These are phyloP conservation scores for Drosophila nr. fundita DNA, from an alignment of 2,888 invertebrate genomes.

Conservation along the genomic window DNA sequence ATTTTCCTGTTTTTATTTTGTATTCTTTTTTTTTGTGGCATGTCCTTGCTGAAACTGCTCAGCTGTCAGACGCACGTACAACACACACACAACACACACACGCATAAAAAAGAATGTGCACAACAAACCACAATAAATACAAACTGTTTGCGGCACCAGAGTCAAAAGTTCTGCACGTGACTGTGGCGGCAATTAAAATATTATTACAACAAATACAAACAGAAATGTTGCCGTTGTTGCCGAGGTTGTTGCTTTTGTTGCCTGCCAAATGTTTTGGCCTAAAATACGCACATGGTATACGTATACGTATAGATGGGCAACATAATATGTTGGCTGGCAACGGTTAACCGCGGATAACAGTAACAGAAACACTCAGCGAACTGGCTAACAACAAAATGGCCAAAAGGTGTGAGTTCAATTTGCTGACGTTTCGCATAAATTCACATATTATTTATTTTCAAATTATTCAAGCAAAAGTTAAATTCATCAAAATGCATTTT, in stretches of 20 bases:
- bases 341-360: constrained; percentile 65
- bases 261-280: constrained; percentile 19
- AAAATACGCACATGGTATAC: constrained; percentile 23
- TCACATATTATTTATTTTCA: constrained; percentile 18
- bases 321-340: constrained; percentile 55
- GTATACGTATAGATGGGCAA: constrained; percentile 17
- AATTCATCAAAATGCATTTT: neutral
- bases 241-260: neutral
- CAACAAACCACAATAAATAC: constrained; percentile 73
- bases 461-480: neutral
- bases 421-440: constrained; percentile 26
- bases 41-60: constrained; percentile 36
- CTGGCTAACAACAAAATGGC: constrained; percentile 25
- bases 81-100: neutral
- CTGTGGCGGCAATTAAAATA: constrained; percentile 75
- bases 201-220: constrained; percentile 71
- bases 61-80: constrained; percentile 72
- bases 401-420: neutral
- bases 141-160: constrained; percentile 64
- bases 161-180: constrained; percentile 71
- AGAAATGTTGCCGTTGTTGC: constrained; percentile 17
- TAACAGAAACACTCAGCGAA: constrained; percentile 42
- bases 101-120: constrained; percentile 26
- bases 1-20: constrained; percentile 3
- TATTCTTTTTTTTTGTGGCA: constrained; percentile 12